Base-by-base conservation (phyloP, 1,140 invertebrate species). In the Tetramorium alpestre region DNA sequence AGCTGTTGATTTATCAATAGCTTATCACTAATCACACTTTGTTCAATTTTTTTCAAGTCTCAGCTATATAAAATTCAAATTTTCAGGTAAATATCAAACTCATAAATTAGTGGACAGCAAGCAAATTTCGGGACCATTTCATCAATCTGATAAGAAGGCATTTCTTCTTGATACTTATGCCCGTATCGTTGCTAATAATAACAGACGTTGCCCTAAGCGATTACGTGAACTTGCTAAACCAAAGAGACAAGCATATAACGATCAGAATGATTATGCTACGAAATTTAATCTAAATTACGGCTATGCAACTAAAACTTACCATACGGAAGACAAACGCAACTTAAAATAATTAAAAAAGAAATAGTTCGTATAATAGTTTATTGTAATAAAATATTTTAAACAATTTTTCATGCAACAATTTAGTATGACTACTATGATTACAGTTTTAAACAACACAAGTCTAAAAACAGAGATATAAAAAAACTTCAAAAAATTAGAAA, bases 111-210 rank as follows among this genome's bases (percentile, higher is more conserved):
- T 92, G 64, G 90, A 90, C 33, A 90, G 64, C 44, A 90, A 85
- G 41, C 78, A 88, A 47, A 73, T 87, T 10, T 90, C 86, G 25
- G 85, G 41, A 16, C 38, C 78, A 2, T 75, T 76, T 28, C 47
- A 72, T n/a, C 70, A 89, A n/a, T 41, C 47, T 11, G 80, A 62
- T 8, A 86, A 87, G 70, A 90, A 86, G 64, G 56, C 64, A 25
- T 72, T 82, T 38, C 77, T 89, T 16, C 47, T 91, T 2, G 88
- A 92, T 41, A 91, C 86, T 11, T 93, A 93, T 18, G 91, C 92
- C 28, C 86, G 87, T 18, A 93, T 93, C 1, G 76, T 70, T 7
- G 86, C 90, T 7, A 86, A 56, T 10, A 88, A 87, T 33, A 88
- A 92, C 54, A 92, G 49, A 64, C 75, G 88, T 33, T 91, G 65